Conservation (phyloP, 2,797 vertebrate species). For the Alectoris magna region DNA sequence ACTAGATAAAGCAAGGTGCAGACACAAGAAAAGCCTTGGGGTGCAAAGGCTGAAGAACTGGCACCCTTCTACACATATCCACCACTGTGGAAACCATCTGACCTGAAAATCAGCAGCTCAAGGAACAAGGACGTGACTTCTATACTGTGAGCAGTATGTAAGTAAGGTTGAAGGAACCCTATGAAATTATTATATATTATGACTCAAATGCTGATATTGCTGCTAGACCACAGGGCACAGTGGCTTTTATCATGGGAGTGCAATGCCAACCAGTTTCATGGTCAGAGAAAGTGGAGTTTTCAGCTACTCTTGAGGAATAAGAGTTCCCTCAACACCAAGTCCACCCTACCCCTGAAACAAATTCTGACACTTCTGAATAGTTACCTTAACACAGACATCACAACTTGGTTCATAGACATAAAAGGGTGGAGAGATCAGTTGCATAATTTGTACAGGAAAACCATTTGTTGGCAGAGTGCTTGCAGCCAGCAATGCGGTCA, state of each 20-base stretch:
- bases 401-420: background rate
- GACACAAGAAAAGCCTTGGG: background rate
- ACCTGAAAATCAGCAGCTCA: background rate
- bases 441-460: background rate
- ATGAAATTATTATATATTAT: background rate
- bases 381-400: background rate
- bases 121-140: background rate
- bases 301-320: background rate
- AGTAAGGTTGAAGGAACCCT: background rate
- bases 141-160: fast-evolving
- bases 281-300: background rate
- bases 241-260: background rate
- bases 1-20: background rate
- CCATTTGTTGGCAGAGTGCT: background rate
- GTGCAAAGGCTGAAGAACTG: background rate
- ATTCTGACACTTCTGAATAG: background rate
- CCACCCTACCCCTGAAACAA: background rate
- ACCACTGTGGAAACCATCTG: background rate
- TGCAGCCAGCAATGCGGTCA: background rate
- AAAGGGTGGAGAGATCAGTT: background rate
- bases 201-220: background rate
- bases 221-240: background rate
- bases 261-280: fast-evolving
- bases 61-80: background rate
- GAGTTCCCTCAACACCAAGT: background rate